Base-by-base conservation (phyloP, 2,797 vertebrate species). In the Poliocrania exsul region DNA sequence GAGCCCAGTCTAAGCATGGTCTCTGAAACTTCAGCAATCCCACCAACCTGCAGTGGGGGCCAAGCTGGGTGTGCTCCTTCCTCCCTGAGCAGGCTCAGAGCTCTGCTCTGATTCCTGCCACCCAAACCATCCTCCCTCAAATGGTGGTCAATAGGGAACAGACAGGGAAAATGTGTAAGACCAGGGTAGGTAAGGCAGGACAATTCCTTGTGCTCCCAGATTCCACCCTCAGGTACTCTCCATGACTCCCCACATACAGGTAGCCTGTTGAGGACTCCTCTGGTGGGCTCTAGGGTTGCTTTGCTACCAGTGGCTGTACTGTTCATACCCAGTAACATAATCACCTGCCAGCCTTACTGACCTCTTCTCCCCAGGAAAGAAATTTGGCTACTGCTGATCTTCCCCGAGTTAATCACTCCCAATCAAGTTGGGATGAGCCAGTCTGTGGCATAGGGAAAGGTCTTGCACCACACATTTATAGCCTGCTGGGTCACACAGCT, bases 301-400 rank as follows among this genome's bases (percentile, higher is more conserved):
- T 21, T 5, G 0, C 35, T 71, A 84, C 47, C 42, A 65, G 40
- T 13, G 17, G 26, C 65, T 70, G 69, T 17, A 21, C 24, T 51
- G 40, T 20, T 46, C 35, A 62, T 12, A 46, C 3, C 13, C 4
- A 12, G 14, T 17, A 47, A 38, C 1, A 3, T 4, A 21, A 87
- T 29, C 33, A 23, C 18, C 50, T 84, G 24, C 29, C 38, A 75
- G 44, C 14, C 54, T 64, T 4, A 0, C 37, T 64, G 46, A 16
- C 10, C 26, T 57, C 37, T 72, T 60, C 28, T 80, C 19, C 16
- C 18, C 35, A 42, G 46, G 21, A 73, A 85, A 86, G 20, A 64
- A 71, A 10, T 10, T 37, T 21, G 29, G 31, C 11, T 62, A 0
- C 31, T 50, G 28, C 38, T 1, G 2, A 1, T 20, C 66, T 8